Conservation (phyloP, 2,888 invertebrate genomes). For the Hyposoter dolosus region DNA sequence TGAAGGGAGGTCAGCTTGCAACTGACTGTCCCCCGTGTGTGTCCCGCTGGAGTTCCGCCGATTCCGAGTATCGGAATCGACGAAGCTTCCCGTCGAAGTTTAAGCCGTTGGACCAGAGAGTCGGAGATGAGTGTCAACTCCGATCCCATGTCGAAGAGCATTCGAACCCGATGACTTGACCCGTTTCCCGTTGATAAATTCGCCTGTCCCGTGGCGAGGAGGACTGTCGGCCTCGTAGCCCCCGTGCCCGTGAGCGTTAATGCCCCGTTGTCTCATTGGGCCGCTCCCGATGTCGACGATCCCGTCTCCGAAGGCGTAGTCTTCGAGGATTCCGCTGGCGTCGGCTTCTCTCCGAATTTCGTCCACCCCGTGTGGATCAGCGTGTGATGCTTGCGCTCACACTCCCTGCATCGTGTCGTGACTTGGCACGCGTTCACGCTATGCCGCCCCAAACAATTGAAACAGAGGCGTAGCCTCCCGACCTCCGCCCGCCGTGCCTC, state of each 20-base stretch:
- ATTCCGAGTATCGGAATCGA: background rate
- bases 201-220: constrained; percentile 35
- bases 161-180: constrained; percentile 27
- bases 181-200: background rate
- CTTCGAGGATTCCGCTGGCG: background rate
- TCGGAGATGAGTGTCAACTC: constrained; percentile 47
- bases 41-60: background rate
- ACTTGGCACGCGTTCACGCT: no score
- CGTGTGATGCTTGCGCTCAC: no score
- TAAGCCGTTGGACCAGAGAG: background rate
- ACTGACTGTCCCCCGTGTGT: background rate
- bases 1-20: background rate
- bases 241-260: no score
- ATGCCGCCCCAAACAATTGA: no score
- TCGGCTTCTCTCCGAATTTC: background rate
- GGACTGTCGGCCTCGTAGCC: constrained; percentile 71
- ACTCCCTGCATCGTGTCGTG: no score
- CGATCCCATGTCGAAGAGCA: constrained; percentile 52
- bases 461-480: background rate
- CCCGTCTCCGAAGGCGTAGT: no score
- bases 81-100: no score
- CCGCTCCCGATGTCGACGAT: background rate
- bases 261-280: no score
- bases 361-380: constrained; percentile 6
- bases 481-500: constrained; percentile 19